phyloP scores from a whole-genome alignment of 2,797 vertebrate genomes.

The Myotis daubentonii region DNA sequence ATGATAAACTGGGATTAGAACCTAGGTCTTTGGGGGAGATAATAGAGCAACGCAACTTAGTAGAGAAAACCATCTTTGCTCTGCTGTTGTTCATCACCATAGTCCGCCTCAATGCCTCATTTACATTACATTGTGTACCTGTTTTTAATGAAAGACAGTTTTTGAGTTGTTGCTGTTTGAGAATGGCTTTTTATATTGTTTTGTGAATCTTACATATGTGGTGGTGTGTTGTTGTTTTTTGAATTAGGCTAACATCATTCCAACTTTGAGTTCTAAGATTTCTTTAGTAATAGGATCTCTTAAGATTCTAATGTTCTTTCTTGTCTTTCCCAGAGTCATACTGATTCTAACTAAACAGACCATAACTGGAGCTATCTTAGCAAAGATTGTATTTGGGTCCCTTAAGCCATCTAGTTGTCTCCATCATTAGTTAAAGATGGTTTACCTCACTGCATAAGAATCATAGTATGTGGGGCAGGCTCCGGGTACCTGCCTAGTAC shows the following conservation, averaged over 20 bases:
- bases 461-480: neutral
- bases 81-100: neutral
- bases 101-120: neutral
- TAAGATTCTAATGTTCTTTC: neutral
- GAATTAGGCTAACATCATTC: neutral
- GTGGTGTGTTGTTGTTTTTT: neutral
- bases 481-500: neutral
- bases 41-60: neutral
- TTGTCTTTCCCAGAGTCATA: neutral
- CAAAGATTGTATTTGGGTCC: neutral
- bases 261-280: neutral
- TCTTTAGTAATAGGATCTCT: neutral
- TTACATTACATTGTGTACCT: neutral
- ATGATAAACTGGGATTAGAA: neutral
- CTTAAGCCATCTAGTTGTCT: neutral
- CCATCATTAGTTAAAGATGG: neutral
- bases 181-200: neutral
- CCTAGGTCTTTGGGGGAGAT: neutral
- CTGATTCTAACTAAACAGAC: neutral
- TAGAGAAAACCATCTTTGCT: neutral
- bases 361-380: neutral
- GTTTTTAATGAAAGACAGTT: conserved; percentile 12
- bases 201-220: neutral
- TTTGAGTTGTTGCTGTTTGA: neutral
- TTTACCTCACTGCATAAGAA: neutral